A percentile compares a stretch with the other conserved stretches of the same genome.
Conservation (phyloP, 2,888 invertebrate genomes). For the Lepidochrysops patricia region DNA sequence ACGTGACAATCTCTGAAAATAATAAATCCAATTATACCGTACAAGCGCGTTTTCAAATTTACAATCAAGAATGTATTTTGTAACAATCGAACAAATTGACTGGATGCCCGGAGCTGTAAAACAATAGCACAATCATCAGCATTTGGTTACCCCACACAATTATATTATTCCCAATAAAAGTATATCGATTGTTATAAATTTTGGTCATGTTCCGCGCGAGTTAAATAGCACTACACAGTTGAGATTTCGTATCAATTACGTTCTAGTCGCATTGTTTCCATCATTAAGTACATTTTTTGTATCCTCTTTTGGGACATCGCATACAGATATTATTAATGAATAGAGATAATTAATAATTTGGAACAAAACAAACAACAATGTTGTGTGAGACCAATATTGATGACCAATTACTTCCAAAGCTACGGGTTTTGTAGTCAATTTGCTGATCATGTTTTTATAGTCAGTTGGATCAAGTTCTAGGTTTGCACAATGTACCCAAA, state of each 20-base stretch:
- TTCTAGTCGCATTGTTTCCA: not conserved
- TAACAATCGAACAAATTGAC: conserved; percentile 68
- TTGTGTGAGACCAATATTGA: too few relatives aligned
- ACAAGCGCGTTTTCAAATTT: conserved; percentile 35
- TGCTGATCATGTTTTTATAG: too few relatives aligned
- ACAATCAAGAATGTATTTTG: conserved; percentile 51
- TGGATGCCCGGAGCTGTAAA: conserved; percentile 39
- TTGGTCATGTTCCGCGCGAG: conserved; percentile 18
- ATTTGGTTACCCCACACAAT: conserved; percentile 53
- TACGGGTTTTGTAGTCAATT: not conserved
- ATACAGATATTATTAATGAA: not conserved
- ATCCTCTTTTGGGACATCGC: not conserved
- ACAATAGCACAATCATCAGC: conserved; percentile 65
- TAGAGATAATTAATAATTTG: not conserved
- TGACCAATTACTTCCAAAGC: too few relatives aligned
- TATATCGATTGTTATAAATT: conserved; percentile 16
- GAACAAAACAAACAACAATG: not conserved
- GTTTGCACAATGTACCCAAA: too few relatives aligned
- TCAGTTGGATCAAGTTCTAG: too few relatives aligned
- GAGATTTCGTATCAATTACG: conserved; percentile 7
- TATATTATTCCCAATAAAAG: conserved; percentile 47
- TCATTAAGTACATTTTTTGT: not conserved
- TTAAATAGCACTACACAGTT: conserved; percentile 4
- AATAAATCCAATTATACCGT: conserved; percentile 28
- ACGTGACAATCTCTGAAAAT: conserved; percentile 20